phyloP scores from a whole-genome alignment of 2,113 vertebrate species.

The Cochlearius cochlearius region DNA sequence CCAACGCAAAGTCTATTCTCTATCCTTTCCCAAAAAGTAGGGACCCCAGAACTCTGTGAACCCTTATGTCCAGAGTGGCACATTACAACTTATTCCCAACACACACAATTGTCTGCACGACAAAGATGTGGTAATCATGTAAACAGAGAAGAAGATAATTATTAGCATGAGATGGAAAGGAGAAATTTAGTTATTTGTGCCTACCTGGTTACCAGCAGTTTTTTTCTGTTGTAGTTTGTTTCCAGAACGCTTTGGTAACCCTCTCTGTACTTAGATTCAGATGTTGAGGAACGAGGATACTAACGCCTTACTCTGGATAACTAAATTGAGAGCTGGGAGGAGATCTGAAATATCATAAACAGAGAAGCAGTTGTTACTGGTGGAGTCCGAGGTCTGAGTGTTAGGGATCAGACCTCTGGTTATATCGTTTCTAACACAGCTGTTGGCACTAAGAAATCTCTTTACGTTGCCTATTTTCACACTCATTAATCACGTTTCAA shows the following conservation, averaged over 20 bases:
- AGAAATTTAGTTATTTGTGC: background rate
- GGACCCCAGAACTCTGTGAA: background rate
- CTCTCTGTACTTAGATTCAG: background rate
- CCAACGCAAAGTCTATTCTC: background rate
- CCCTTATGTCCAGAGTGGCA: background rate
- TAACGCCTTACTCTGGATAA: background rate
- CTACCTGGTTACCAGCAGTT: background rate
- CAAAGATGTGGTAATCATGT: background rate
- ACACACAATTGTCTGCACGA: background rate
- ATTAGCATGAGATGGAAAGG: background rate
- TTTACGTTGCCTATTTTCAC: background rate
- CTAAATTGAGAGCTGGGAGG: background rate
- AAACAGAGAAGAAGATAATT: background rate
- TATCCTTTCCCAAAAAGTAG: background rate
- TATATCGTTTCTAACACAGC: background rate
- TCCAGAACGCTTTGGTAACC: background rate
- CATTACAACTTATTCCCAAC: background rate
- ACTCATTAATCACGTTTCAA: background rate
- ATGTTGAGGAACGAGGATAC: background rate
- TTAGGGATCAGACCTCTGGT: background rate
- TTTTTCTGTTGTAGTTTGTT: background rate
- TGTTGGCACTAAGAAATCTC: background rate
- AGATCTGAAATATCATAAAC: background rate
- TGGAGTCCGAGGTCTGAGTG: background rate
- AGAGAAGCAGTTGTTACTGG: background rate